Conservation (phyloP, 2,888 invertebrate genomes). For the Dione juno region DNA sequence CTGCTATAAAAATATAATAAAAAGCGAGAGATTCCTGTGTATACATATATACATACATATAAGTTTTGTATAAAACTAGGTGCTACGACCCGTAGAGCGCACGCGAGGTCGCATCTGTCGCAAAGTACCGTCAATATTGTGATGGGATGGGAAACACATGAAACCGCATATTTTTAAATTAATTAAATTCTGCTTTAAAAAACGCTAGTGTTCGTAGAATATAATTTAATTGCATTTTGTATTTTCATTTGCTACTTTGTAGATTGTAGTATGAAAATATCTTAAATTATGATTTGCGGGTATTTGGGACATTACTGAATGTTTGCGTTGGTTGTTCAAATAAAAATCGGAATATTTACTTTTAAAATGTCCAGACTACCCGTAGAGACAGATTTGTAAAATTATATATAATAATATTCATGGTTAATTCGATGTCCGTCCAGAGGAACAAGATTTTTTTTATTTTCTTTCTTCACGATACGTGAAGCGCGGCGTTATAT, state of each 20-base stretch:
- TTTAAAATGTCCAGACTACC: no score
- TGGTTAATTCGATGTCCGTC: no score
- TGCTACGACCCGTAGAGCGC: conserved; percentile 12
- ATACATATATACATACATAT: neutral
- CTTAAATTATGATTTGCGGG: neutral
- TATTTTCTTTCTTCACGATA: no score
- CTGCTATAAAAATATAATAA: neutral
- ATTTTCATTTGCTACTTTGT: neutral
- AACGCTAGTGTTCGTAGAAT: neutral
- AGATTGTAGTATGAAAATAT: no score
- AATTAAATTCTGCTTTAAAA: conserved; percentile 4
- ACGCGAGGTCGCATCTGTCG: conserved; percentile 22
- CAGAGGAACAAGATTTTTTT: no score
- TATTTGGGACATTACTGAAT: no score
- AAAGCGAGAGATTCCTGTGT: neutral
- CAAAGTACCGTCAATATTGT: conserved; percentile 22
- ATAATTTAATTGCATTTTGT: conserved; percentile 7
- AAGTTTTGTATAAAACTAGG: neutral
- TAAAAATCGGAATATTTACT: no score
- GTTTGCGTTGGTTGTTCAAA: no score
- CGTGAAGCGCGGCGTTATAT: no score
- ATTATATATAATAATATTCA: no score
- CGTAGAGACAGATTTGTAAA: no score
- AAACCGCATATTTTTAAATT: conserved; percentile 20
- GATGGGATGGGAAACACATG: conserved; percentile 13